These are phyloP conservation scores for Picus viridis DNA, from an alignment of 2,797 vertebrate species.

Conservation along the genomic window DNA sequence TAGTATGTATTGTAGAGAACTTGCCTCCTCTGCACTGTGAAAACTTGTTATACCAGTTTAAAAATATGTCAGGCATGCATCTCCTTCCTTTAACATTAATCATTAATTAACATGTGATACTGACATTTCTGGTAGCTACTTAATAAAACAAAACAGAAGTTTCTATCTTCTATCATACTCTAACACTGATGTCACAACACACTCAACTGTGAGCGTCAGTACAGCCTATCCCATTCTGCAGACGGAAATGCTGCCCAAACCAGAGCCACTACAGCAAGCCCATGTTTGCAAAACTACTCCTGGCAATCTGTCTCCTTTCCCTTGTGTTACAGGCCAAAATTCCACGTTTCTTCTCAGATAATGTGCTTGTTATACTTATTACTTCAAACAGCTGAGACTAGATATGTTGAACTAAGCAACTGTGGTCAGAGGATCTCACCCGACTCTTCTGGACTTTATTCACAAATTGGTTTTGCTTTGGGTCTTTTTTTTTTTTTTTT, in stretches of 20 bases:
- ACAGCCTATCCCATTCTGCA: not conserved
- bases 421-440: not conserved
- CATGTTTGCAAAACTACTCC: not conserved
- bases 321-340: slow-evolving; percentile 10
- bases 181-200: not conserved
- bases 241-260: not conserved
- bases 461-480: not conserved
- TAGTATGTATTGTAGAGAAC: slow-evolving; percentile 10
- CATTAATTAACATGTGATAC: slow-evolving; percentile 61
- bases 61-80: slow-evolving; percentile 66
- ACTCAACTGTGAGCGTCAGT: not conserved
- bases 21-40: slow-evolving; percentile 7
- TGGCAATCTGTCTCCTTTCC: slow-evolving; percentile 1
- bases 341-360: not conserved
- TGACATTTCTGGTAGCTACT: slow-evolving; percentile 59
- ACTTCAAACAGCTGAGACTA: not conserved
- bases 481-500: not conserved
- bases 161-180: not conserved
- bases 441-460: not conserved
- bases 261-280: not conserved
- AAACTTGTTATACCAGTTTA: slow-evolving; percentile 65
- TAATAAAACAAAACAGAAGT: slow-evolving; percentile 9
- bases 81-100: slow-evolving; percentile 60
- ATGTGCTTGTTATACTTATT: not conserved
- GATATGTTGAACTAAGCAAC: not conserved